Base-by-base conservation (phyloP, 1,140 invertebrate genomes). In the Scaptomyza hsui region DNA sequence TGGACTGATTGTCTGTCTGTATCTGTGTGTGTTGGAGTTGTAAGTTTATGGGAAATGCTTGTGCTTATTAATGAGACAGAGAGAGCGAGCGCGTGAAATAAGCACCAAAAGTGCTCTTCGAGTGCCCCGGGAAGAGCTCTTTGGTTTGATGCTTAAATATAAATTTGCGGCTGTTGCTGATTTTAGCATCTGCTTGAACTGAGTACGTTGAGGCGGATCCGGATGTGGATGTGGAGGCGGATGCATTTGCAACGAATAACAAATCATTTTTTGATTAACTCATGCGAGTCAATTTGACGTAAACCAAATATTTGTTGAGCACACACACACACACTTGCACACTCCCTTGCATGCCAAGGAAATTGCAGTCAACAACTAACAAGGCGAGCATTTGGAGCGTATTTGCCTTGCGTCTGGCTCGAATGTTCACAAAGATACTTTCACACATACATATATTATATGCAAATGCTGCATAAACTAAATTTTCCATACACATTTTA, bases 231-330 rank as follows among this genome's bases (percentile, higher is more conserved):
- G 53, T 13, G 35, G 62, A 52, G 74, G 71, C 65, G 81, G 81
- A 82, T 82, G 82, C 82, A 88, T 81, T 86, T 88, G 83, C 73
- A 61, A 88, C 73, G 76, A 82, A 88, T 85, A 81, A 85, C 81
- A 85, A 85, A 85, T 85, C 81, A 88, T 88, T 80, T 88, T 88
- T 88, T 88, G 82, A 88, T 88, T 88, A 88, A 88, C 83, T 88
- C 82, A 88, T 82, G 82, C 82, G 78, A 88, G 82, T 86, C 81
- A 86, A 85, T 85, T 85, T 81, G 81, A 85, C 82, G 81, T 86
- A 85, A 85, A 86, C 85, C 77, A 85, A 85, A 85, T 85, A 85
- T 85, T 88, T 86, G 79, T 47, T 59, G 73, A 81, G 75, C 77
- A 86, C 74, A 79, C 74, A 75, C 52, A 68, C 49, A 52, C 35